Conservation (phyloP, 2,797 vertebrate species). For the Pygocentrus nattereri region DNA sequence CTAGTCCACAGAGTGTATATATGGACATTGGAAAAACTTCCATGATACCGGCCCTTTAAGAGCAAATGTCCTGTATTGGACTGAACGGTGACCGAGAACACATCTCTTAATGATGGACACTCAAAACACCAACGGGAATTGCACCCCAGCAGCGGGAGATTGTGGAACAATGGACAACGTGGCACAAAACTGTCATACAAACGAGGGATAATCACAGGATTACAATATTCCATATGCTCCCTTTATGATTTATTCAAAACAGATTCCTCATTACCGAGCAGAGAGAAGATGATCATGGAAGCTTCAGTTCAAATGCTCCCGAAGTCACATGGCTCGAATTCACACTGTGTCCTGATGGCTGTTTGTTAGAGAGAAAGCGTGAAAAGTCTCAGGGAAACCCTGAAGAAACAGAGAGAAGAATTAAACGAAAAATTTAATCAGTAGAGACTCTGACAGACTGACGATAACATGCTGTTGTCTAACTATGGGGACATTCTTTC, state of each 20-base stretch:
- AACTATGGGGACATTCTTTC: no score
- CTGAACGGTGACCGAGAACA: conserved; percentile 14
- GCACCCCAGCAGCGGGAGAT: neutral
- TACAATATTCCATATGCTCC: neutral
- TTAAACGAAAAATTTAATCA: neutral
- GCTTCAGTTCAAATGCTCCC: neutral
- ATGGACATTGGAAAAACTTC: no score
- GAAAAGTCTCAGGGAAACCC: neutral
- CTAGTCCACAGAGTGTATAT: no score
- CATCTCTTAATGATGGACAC: neutral
- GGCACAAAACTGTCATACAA: conserved; percentile 4
- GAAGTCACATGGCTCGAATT: neutral
- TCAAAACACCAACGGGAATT: neutral
- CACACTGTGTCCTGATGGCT: neutral
- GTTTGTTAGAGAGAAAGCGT: neutral
- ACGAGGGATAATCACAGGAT: conserved; percentile 11
- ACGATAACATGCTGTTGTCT: neutral
- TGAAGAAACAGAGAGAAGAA: neutral
- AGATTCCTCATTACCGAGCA: neutral
- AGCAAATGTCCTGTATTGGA: no score
- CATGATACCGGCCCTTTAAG: no score
- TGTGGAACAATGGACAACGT: neutral
- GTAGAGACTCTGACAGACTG: neutral
- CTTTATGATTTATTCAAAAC: conserved; percentile 13
- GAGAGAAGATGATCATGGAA: neutral